Evolutionary conservation across 2,113 vertebrate genomes (phyloP), one percentile per base, ranked within the genome.

Genomic region (Psilopsiagon aurifrons): DNA sequence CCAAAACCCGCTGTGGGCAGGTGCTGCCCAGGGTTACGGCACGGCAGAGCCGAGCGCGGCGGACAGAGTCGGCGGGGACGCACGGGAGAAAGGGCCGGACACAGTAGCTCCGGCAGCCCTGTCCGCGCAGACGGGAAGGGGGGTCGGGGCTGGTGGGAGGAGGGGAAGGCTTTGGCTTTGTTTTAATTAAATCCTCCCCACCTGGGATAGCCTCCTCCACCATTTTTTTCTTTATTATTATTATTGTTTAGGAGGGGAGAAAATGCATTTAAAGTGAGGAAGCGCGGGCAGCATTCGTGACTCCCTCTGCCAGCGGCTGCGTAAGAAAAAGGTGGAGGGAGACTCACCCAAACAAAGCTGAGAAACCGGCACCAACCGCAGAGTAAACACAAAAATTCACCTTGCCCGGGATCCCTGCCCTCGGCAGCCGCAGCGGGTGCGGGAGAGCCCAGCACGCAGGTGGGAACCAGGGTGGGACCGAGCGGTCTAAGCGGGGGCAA

Each of bases 401-500:
- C 55, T 64, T n/a, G 18, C 25, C 17, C 6, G 5, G 55, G 24
- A 79, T 60, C 41, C 25, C 41, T 47, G 63, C 31, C 44, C 67
- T 46, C 52, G 13, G 59, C 39, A 49, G 46, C 55, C 20, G 9
- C 29, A 31, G 37, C 33, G 8, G 13, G 8, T 23, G 44, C 22
- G 49, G 43, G 12, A 69, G 17, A 70, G 17, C 33, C 43, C 31
- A 13, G 51, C 41, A 64, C 51, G 29, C 37, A 62, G 69, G 60
- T 80, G 82, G 63, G 80, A 63, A 35, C 35, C 3, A 27, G 27
- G 17, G 49, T 5, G 35, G 39, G 10, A 33, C 16, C 0, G 35
- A 47, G 39, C 5, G 11, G 14, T 11, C 3, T 17, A 0, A 13
- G 37, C 5, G 28, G 24, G 11, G 13, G 7, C 4, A 28, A 73